Evolutionary conservation across 1,140 invertebrate species (phyloP), one percentile per base, ranked within the genome.

Genomic region (Coenobita brevimanus): DNA sequence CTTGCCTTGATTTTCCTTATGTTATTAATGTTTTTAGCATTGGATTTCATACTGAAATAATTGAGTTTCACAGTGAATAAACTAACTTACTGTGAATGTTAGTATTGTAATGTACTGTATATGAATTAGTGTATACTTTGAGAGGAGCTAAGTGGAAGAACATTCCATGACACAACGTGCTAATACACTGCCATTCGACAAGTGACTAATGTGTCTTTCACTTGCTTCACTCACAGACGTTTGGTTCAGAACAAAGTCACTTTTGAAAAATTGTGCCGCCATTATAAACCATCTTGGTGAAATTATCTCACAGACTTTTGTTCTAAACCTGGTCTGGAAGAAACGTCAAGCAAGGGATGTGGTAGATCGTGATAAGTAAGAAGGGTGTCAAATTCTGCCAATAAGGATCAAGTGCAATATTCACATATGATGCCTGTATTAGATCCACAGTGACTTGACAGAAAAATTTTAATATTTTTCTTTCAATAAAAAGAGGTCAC

Each of bases 71-170:
- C 64, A 57, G 78, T 41, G 38, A 87, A 38, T 69, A n/a, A 57
- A 27, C 46, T 13, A 27, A 43, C 50, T 71, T 60, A 21, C 33
- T 71, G 82, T 85, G 57, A 78, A 41, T 64, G 17, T 78, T 85
- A 71, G 82, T 76, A 78, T 62, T 85, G 67, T 73, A 82, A 82
- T 50, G 46, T 73, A 82, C 50, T 71, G 85, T 67, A 62, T 64
- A 36, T 80, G 75, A 87, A 71, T 87, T 87, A 80, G 64, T 80
- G 85, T 80, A 87, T 71, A 87, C 78, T 80, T 87, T 79, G 85
- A 87, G 85, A 87, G 85, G 85, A 87, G 85, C 85, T n/a, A 87
- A 87, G 85, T 87, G 85, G 85, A 87, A 87, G 85, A 87, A 80
- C 50, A 87, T 87, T 87, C 85, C 85, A 80, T 80, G 76, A 87